phyloP scores from a whole-genome alignment of 2,888 invertebrate species.

The Sussaba pulchella region DNA sequence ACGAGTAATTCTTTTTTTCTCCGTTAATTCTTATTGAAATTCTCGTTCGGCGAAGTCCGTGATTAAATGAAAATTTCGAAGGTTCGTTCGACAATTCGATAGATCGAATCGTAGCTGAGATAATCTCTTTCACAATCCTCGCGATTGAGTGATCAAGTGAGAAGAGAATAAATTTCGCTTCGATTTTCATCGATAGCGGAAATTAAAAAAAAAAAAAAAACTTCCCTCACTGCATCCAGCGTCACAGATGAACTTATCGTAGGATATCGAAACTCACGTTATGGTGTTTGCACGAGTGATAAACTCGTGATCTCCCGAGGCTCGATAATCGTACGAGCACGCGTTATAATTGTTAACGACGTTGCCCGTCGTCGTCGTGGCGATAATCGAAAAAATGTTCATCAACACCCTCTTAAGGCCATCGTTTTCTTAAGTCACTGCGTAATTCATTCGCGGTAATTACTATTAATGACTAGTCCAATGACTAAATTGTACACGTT shows the following conservation, averaged over 20 bases:
- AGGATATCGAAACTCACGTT: constrained; percentile 22
- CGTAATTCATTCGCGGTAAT: constrained; percentile 59
- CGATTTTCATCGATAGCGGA: not conserved
- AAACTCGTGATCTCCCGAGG: constrained; percentile 18
- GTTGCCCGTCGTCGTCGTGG: constrained; percentile 24
- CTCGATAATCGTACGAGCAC: constrained; percentile 22
- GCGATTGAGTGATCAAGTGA: constrained; percentile 6
- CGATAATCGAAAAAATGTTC: constrained; percentile 45
- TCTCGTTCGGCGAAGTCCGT: not conserved
- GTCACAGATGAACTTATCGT: constrained; percentile 10
- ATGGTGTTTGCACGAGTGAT: constrained; percentile 21
- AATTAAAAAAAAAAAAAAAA: not conserved
- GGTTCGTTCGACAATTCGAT: not conserved
- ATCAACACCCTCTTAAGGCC: constrained; percentile 66
- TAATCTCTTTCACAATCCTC: not conserved
- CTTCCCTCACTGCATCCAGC: constrained; percentile 42
- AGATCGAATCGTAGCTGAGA: not conserved
- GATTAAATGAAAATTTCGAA: not conserved
- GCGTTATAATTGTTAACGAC: constrained; percentile 26
- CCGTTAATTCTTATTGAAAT: not conserved
- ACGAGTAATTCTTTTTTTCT: constrained; percentile 14
- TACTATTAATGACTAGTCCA: constrained; percentile 59
- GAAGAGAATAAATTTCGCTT: not conserved
- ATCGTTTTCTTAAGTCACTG: constrained; percentile 66
- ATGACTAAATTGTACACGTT: constrained; percentile 56